Percentiles rank a stretch among this genome's conserved stretches.
Evolutionary conservation across 30 jellyfish, hydroid and myxozoan species (phyloP).

Genomic region (Cassiopea andromeda): DNA sequence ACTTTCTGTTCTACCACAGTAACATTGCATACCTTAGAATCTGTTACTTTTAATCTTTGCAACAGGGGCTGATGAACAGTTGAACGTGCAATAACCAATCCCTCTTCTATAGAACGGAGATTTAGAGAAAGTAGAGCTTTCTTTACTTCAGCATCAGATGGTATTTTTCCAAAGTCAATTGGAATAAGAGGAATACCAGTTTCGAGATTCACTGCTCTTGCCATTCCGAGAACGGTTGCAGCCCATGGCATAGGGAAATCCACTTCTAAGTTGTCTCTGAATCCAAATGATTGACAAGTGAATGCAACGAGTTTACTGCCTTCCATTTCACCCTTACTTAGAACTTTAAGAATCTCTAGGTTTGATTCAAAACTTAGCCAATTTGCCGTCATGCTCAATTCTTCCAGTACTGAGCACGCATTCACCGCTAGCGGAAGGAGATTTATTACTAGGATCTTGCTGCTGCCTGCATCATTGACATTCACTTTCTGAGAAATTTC

Average conservation of each 20-base stretch:
- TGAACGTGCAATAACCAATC: slow-evolving; percentile 24
- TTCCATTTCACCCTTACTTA: slow-evolving; percentile 5
- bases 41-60: slow-evolving; percentile 27
- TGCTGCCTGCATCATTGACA: neutral
- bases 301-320: slow-evolving; percentile 44
- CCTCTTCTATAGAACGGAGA: slow-evolving; percentile 47
- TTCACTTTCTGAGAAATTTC: neutral
- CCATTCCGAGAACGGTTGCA: slow-evolving; percentile 64
- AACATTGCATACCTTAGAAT: neutral
- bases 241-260: slow-evolving; percentile 62
- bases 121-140: slow-evolving; percentile 21
- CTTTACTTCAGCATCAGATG: slow-evolving; percentile 50
- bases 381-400: slow-evolving; percentile 36
- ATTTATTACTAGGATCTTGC: slow-evolving; percentile 35
- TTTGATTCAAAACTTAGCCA: slow-evolving; percentile 75
- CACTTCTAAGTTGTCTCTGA: neutral
- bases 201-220: slow-evolving; percentile 66
- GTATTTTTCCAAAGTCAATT: slow-evolving; percentile 29
- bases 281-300: slow-evolving; percentile 28
- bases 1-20: no score
- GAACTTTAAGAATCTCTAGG: slow-evolving; percentile 43
- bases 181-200: slow-evolving; percentile 50
- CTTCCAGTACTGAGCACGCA: neutral
- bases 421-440: slow-evolving; percentile 52
- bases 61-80: slow-evolving; percentile 29